Conservation (phyloP, 1,140 invertebrate genomes). For the Galleria mellonella region DNA sequence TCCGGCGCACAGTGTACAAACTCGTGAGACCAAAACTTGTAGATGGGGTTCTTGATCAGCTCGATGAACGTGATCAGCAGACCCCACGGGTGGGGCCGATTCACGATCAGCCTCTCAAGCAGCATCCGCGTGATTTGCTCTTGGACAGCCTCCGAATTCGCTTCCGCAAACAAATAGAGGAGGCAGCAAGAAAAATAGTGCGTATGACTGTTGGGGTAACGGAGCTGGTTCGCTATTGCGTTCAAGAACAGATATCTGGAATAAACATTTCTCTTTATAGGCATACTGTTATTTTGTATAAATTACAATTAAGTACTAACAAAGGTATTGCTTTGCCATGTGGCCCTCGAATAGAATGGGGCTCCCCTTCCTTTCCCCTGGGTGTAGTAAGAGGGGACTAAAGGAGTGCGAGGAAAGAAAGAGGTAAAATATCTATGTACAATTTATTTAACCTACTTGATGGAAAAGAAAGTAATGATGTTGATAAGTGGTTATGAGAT, state of each 20-base stretch:
- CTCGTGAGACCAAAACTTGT: slow-evolving; percentile 99
- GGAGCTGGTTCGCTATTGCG: slow-evolving; percentile 97
- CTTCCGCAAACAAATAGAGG: slow-evolving; percentile 97
- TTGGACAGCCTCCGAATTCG: slow-evolving; percentile 97
- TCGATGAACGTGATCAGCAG: slow-evolving; percentile 99
- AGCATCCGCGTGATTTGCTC: slow-evolving; percentile 94
- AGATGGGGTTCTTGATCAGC: slow-evolving; percentile 98
- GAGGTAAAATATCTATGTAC: too few relatives aligned
- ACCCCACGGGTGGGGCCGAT: slow-evolving; percentile 99
- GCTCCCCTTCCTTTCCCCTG: too few relatives aligned
- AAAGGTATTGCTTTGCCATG: too few relatives aligned
- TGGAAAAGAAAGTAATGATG: too few relatives aligned
- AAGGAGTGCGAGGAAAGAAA: too few relatives aligned
- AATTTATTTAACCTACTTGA: too few relatives aligned
- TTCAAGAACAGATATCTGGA: slow-evolving; percentile 94
- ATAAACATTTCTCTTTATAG: too few relatives aligned
- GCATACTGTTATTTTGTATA: too few relatives aligned
- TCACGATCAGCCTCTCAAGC: slow-evolving; percentile 97
- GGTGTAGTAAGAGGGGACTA: too few relatives aligned
- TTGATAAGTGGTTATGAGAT: too few relatives aligned
- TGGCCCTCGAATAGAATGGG: too few relatives aligned
- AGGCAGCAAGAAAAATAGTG: slow-evolving; percentile 99
- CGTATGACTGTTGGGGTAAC: slow-evolving; percentile 99
- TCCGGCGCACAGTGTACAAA: slow-evolving; percentile 99
- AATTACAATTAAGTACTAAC: too few relatives aligned